Conservation (phyloP, 2,113 vertebrate genomes). For the Miniopterus natalensis region DNA sequence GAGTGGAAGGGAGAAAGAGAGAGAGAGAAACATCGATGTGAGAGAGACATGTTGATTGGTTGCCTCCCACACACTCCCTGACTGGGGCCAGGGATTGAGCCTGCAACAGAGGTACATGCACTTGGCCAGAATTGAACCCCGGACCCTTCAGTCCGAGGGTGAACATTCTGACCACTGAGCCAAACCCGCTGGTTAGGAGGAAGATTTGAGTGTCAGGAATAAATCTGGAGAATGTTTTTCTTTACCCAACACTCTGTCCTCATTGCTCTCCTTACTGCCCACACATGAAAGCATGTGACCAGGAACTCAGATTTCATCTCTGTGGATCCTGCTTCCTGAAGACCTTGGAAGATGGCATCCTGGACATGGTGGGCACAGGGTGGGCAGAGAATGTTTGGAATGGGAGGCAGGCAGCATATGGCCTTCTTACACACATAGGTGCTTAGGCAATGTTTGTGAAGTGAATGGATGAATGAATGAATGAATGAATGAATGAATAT, state of each 20-base stretch:
- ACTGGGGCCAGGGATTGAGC: no score
- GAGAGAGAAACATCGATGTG: no score
- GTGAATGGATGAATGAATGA: not conserved
- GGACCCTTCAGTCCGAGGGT: no score
- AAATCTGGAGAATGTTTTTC: not conserved
- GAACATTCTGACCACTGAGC: no score
- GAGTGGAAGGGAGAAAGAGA: no score
- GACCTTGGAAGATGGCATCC: not conserved
- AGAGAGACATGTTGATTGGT: no score
- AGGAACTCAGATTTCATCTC: not conserved
- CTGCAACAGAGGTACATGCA: no score
- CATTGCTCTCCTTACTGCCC: not conserved
- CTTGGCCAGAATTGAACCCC: no score
- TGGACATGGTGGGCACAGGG: not conserved
- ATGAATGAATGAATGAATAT: not conserved
- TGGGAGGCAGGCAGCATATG: not conserved
- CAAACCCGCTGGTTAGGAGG: not conserved
- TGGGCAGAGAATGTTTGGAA: not conserved
- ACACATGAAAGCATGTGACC: not conserved
- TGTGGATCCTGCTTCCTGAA: not conserved
- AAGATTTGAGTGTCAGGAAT: not conserved
- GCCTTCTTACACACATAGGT: not conserved
- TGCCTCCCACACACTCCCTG: no score
- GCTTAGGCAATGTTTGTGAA: not conserved
- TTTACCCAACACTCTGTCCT: not conserved